These are phyloP conservation scores for Amphimallon solstitiale DNA, from an alignment of 2,888 invertebrate genomes.

Conservation along the genomic window DNA sequence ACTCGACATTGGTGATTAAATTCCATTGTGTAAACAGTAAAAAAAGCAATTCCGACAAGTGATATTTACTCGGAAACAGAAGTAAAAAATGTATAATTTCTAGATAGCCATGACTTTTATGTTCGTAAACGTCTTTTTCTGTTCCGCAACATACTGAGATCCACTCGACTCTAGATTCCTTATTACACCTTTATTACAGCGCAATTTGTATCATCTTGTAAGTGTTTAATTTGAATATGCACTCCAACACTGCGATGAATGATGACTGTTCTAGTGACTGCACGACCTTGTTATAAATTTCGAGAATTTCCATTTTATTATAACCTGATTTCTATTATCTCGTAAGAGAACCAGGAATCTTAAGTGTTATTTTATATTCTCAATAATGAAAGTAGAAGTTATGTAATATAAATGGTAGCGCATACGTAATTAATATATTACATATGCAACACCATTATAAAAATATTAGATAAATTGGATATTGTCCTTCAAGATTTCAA, in stretches of 20 bases:
- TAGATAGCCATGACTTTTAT: constrained; percentile 29
- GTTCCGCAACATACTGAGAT: neutral
- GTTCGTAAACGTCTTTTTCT: constrained; percentile 1
- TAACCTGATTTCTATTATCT: too few relatives aligned
- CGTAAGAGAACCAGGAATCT: too few relatives aligned
- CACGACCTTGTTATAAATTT: constrained; percentile 1
- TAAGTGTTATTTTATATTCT: neutral
- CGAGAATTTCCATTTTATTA: neutral
- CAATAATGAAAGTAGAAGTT: neutral
- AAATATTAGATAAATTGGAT: too few relatives aligned
- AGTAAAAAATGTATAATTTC: constrained; percentile 13
- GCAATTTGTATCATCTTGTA: neutral
- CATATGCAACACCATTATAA: too few relatives aligned
- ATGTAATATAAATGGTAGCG: too few relatives aligned
- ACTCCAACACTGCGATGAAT: neutral
- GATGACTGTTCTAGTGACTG: neutral
- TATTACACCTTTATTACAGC: neutral
- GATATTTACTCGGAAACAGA: constrained; percentile 12
- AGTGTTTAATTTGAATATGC: neutral
- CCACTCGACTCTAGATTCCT: constrained; percentile 9
- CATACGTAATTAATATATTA: too few relatives aligned
- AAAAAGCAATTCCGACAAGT: constrained; percentile 14
- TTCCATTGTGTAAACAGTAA: constrained; percentile 7
- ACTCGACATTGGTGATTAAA: constrained; percentile 2
- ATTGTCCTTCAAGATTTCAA: too few relatives aligned